phyloP scores from a whole-genome alignment of 1,140 invertebrate genomes.

The Babylonia areolata region DNA sequence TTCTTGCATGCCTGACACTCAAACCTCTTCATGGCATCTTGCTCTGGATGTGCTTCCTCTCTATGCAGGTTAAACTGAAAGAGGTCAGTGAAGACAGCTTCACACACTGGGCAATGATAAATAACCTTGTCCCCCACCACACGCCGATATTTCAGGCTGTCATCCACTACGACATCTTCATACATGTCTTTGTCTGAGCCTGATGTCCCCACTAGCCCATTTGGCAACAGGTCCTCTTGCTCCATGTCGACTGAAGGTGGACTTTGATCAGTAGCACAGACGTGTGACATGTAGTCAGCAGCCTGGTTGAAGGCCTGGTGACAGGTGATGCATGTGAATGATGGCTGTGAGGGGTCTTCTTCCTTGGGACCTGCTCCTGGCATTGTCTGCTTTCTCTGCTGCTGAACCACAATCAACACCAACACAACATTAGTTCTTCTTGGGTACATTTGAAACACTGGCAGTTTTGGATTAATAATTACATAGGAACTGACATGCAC shows the following conservation, averaged over 20 bases:
- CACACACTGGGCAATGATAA: background rate
- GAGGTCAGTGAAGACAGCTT: background rate
- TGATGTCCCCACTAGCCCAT: background rate
- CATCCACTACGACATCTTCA: background rate
- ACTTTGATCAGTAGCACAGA: background rate
- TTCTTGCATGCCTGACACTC: conserved; percentile 49
- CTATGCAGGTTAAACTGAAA: background rate
- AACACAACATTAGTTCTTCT: too few species aligned
- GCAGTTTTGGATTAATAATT: background rate
- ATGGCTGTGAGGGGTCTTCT: background rate
- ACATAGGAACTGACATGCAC: background rate
- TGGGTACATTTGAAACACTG: too few species aligned
- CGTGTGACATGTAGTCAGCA: conserved; percentile 7
- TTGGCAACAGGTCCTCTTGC: background rate
- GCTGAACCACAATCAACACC: background rate
- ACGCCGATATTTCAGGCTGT: background rate
- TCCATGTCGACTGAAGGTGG: background rate
- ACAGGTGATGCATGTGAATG: conserved; percentile 19
- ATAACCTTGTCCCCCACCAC: background rate
- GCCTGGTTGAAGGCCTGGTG: conserved; percentile 17
- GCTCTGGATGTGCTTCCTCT: background rate
- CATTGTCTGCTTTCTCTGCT: background rate
- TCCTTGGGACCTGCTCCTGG: background rate
- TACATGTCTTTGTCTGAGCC: background rate
- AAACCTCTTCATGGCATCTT: background rate